Percentiles rank a stretch among this genome's conserved stretches.
Evolutionary conservation across 2,797 vertebrate genomes (phyloP).

Genomic region (Hoplostethus mediterraneus): DNA sequence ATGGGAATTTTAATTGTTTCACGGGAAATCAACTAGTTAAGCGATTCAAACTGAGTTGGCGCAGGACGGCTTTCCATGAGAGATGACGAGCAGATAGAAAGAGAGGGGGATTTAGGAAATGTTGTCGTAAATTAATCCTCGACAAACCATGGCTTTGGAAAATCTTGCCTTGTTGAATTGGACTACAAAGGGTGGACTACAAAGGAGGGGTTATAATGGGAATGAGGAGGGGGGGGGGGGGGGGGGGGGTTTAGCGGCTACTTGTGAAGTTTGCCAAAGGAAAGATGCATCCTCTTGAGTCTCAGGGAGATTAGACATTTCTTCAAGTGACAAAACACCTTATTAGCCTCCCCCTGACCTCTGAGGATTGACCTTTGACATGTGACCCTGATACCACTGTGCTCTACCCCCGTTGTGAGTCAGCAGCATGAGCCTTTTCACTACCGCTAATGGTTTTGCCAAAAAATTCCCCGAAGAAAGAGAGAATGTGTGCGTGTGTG

Average conservation of each 20-base stretch:
- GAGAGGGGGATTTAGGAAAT: slow-evolving; percentile 63
- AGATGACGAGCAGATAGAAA: slow-evolving; percentile 56
- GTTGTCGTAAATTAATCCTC: slow-evolving; percentile 75
- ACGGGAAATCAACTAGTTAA: slow-evolving; percentile 71
- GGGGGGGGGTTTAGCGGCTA: slow-evolving; percentile 44
- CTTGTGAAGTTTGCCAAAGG: slow-evolving; percentile 69
- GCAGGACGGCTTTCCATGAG: slow-evolving; percentile 45
- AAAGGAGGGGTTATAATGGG: slow-evolving; percentile 59
- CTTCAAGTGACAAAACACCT: slow-evolving; percentile 82
- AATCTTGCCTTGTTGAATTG: slow-evolving; percentile 62
- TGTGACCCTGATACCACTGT: slow-evolving; percentile 66
- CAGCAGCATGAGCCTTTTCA: slow-evolving; percentile 70
- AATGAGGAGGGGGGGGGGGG: slow-evolving; percentile 40
- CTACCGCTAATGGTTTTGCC: slow-evolving; percentile 39
- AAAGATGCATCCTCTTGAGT: slow-evolving; percentile 77
- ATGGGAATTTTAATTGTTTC: slow-evolving; percentile 82
- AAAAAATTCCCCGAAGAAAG: slow-evolving; percentile 51
- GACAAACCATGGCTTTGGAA: slow-evolving; percentile 72
- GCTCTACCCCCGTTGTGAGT: slow-evolving; percentile 64
- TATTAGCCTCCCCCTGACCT: slow-evolving; percentile 79
- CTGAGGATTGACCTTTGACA: slow-evolving; percentile 83
- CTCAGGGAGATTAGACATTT: slow-evolving; percentile 83
- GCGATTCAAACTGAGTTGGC: slow-evolving; percentile 57
- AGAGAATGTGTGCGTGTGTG: slow-evolving; percentile 53
- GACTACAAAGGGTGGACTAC: slow-evolving; percentile 68